A percentile compares a stretch with the other conserved stretches of the same genome.
Evolutionary conservation across 2,888 invertebrate species (phyloP).

Genomic region (Thera britannica): DNA sequence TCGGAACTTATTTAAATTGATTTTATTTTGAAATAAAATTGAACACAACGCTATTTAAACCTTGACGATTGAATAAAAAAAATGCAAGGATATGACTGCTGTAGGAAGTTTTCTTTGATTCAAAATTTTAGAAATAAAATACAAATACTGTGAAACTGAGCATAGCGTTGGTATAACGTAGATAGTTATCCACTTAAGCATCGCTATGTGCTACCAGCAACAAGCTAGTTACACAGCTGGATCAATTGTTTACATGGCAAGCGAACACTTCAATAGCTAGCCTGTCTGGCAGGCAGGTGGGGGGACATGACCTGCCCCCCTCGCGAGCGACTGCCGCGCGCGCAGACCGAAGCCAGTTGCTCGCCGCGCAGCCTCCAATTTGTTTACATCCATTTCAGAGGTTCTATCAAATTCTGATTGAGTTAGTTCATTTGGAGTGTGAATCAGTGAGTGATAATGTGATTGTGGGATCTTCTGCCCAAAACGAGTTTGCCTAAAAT

Average conservation of each 20-base stretch:
- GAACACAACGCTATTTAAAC: too few species aligned
- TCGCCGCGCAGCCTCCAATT: conserved; percentile 81
- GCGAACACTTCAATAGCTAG: conserved; percentile 66
- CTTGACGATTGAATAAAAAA: background rate
- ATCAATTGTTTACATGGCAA: conserved; percentile 70
- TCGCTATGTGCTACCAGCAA: conserved; percentile 35
- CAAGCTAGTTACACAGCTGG: conserved; percentile 67
- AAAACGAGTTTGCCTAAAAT: conserved; percentile 34
- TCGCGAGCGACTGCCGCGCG: conserved; percentile 67
- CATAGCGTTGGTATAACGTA: background rate
- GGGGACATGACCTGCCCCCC: conserved; percentile 64
- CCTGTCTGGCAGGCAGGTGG: conserved; percentile 56
- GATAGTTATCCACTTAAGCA: background rate
- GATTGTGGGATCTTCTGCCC: conserved; percentile 43
- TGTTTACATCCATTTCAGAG: conserved; percentile 69
- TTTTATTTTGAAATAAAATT: too few species aligned
- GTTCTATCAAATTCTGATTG: conserved; percentile 14
- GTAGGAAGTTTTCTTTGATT: too few species aligned
- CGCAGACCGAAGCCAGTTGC: conserved; percentile 79
- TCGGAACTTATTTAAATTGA: conserved; percentile 5
- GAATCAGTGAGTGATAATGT: conserved; percentile 51
- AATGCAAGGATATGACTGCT: too few species aligned
- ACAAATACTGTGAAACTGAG: background rate
- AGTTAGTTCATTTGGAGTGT: conserved; percentile 31
- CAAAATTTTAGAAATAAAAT: too few species aligned